Evolutionary conservation across 2,797 vertebrate species (phyloP), one percentile per base, ranked within the genome.

Genomic region (Holocentrus rufus): DNA sequence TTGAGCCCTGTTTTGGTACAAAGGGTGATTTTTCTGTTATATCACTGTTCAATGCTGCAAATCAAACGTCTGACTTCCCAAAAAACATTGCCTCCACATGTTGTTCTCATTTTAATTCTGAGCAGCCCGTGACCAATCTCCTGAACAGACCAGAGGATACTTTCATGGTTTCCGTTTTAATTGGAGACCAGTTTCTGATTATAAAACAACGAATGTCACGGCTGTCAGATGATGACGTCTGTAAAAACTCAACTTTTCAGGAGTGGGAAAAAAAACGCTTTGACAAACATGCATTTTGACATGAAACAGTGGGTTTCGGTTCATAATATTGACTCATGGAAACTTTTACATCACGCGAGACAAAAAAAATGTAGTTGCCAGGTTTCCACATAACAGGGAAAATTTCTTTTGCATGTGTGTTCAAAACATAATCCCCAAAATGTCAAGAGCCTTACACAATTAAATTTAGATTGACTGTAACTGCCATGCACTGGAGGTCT

Each of bases 311-410:
- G 9, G 59, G 4, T 18, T 50, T 11, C 0, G 7, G 4, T 46
- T 68, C 50, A 23, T 5, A 61, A 69, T 76, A 62, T 82, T 69
- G 65, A 76, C 61, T 30, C 15, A 49, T 68, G 55, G 74, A 66
- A 74, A 69, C 53, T 2, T 49, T 44, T 2, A 27, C 42, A 61
- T 47, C 49, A 31, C 15, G 27, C 6, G 7, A 7, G 30, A 34
- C 44, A 55, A 27, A 31, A n/a, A 44, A 50, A 75, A 50, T 3
- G 4, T 15, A 2, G n/a, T 36, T 25, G 22, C 23, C 60, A 75
- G 46, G 22, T 58, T 53, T 65, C 42, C 23, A 30, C 11, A 44
- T 9, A 15, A 5, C 65, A 22, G 27, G 30, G 7, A 36, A 52
- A 52, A 39, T 14, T 9, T 14, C 25, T 54, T 36, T 34, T 63